Evolutionary conservation across 2,797 vertebrate species (phyloP), one percentile per base, ranked within the genome.

Genomic region (Coccyzus lansbergi): DNA sequence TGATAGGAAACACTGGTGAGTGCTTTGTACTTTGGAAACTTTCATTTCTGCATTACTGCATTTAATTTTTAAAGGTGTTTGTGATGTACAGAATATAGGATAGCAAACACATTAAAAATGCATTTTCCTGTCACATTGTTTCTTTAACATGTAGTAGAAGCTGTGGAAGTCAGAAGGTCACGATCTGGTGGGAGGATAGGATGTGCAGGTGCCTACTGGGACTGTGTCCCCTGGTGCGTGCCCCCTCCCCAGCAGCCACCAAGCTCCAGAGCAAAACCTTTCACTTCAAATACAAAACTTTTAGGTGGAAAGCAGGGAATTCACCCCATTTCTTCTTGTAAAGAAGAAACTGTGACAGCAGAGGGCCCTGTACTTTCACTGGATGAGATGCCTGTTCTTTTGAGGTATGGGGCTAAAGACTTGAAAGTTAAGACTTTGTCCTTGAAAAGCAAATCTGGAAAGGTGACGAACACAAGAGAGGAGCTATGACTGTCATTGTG

Each of bases 371-470:
- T 10, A 4, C 72, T 71, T 31, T 18, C 83, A 29, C 55, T 14
- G 52, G 77, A 92, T 5, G 7, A 76, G 36, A 38, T 18, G 11
- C 81, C 52, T 75, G 42, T 67, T 12, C 22, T 42, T 77, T 48
- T 28, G 77, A 88, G 59, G 21, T 62, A 92, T 6, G 7, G 75
- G 55, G 89, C 89, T 81, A 81, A 70, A n/a, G n/a, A n/a, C n/a
- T n/a, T n/a, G n/a, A n/a, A 76, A 79, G 59, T 31, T 33, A 53
- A 92, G 77, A 76, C 20, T 65, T 78, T 83, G 51, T 71, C 38
- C 71, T 90, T 81, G 93, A 92, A 94, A 82, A 92, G 85, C 51
- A 68, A 92, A 48, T 64, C 85, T 75, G 79, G 69, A 92, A 92
- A 84, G 78, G 58, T 51, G 67, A 90, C 88, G 95, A 83, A 93